phyloP scores from a whole-genome alignment of 2,113 vertebrate genomes.

The Tamias sibiricus region DNA sequence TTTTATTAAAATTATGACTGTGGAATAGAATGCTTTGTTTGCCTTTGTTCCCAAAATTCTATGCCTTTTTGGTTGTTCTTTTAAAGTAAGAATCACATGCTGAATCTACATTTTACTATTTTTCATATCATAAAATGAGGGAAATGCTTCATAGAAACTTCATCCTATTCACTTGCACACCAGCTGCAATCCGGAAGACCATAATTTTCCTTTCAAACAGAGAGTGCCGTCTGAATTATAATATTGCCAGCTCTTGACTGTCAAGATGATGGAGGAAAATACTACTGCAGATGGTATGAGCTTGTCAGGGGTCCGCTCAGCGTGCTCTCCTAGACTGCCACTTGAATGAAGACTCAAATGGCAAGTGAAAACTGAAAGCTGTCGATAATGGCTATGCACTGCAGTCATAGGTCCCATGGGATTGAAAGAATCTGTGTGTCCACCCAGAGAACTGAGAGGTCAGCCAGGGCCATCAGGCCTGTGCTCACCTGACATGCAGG shows the following conservation, averaged over 20 bases:
- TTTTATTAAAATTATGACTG: conserved; percentile 76
- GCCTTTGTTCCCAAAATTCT: conserved; percentile 62
- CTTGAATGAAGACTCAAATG: conserved; percentile 57
- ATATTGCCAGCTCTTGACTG: conserved; percentile 60
- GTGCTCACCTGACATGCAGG: neutral
- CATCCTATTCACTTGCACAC: conserved; percentile 58
- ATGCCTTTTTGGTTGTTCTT: conserved; percentile 61
- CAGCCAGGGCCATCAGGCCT: neutral
- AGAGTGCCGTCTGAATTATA: conserved; percentile 69
- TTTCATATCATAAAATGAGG: conserved; percentile 71
- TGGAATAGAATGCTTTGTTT: conserved; percentile 52
- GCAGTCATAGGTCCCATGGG: neutral
- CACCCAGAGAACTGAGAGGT: neutral
- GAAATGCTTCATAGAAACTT: conserved; percentile 44
- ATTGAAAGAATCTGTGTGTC: neutral
- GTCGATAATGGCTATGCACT: neutral
- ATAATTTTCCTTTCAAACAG: conserved; percentile 80
- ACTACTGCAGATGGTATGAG: conserved; percentile 65
- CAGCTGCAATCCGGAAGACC: conserved; percentile 80
- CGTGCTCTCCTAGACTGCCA: neutral
- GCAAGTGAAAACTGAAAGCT: conserved; percentile 36
- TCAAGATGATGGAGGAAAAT: conserved; percentile 72
- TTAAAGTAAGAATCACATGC: conserved; percentile 61
- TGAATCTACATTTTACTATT: conserved; percentile 71
- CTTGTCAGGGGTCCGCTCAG: conserved; percentile 43